phyloP scores from a whole-genome alignment of 37 sponge, comb jelly and placozoan species.

The Ianthella basta region DNA sequence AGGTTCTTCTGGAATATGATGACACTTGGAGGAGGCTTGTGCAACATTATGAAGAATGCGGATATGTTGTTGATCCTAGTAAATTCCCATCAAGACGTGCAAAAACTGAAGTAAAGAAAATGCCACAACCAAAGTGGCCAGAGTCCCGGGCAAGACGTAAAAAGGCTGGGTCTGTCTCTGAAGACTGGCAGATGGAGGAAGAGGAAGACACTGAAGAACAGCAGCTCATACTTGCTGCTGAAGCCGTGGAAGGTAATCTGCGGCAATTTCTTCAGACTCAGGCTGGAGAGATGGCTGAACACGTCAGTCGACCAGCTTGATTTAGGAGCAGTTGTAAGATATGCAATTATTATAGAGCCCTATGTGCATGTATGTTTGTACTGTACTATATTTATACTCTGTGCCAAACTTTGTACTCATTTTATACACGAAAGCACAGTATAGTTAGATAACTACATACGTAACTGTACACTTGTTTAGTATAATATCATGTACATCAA shows the following conservation, averaged over 20 bases:
- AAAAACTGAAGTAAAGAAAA: background rate
- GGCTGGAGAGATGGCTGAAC: background rate
- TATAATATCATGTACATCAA: no score
- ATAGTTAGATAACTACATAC: no score
- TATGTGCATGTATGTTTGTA: no score
- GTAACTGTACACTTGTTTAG: no score
- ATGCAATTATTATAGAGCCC: no score
- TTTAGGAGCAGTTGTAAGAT: no score
- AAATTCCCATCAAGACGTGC: constrained; percentile 29
- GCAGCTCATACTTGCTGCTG: background rate
- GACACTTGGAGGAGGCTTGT: constrained; percentile 59
- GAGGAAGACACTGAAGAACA: background rate
- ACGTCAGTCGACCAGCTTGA: no score
- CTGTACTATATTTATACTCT: no score
- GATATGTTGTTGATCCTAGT: constrained; percentile 31
- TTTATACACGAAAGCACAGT: no score
- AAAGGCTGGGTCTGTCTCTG: background rate
- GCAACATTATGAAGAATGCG: constrained; percentile 42
- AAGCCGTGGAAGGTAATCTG: no score
- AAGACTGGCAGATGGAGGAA: background rate
- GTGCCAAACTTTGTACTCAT: no score
- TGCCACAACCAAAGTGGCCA: background rate
- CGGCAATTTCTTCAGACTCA: no score
- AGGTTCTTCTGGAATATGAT: constrained; percentile 55
- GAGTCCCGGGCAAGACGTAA: background rate